phyloP scores from a whole-genome alignment of 2,113 vertebrate genomes.

The Pituophis catenifer region DNA sequence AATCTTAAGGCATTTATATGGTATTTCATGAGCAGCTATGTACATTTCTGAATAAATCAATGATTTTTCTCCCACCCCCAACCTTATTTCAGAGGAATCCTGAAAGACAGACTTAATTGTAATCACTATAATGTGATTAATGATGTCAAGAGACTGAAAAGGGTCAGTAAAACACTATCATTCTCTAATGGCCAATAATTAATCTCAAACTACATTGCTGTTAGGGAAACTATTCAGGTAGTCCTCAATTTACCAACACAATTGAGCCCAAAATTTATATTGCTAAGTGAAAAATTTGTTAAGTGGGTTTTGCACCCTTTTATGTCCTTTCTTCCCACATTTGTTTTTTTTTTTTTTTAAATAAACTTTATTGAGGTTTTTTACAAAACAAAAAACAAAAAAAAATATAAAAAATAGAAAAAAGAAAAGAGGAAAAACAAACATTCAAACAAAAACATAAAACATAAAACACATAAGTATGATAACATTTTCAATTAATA shows the following conservation, averaged over 20 bases:
- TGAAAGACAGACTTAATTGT: not conserved
- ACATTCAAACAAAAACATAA: too few relatives aligned
- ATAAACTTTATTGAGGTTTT: too few relatives aligned
- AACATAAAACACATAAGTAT: too few relatives aligned
- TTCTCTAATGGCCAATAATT: not conserved
- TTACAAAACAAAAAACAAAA: too few relatives aligned
- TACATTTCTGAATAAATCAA: not conserved
- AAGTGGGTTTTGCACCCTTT: not conserved
- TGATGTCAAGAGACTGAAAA: not conserved
- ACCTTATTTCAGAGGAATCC: not conserved
- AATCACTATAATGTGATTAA: not conserved
- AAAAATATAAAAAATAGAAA: too few relatives aligned
- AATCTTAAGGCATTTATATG: not conserved
- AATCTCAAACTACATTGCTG: not conserved
- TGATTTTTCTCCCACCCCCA: not conserved
- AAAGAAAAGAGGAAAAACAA: too few relatives aligned
- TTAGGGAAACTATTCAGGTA: not conserved
- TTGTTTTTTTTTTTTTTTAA: too few relatives aligned
- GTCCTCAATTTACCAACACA: not conserved
- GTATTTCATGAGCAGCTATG: not conserved
- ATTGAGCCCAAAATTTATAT: not conserved
- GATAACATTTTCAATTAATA: too few relatives aligned
- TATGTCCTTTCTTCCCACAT: not conserved
- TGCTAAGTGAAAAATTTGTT: not conserved
- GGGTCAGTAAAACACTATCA: not conserved